A percentile compares a stretch with the other conserved stretches of the same genome.
phyloP scores from a whole-genome alignment of 2,888 invertebrate species.

The Mimumesa dahlbomi region DNA sequence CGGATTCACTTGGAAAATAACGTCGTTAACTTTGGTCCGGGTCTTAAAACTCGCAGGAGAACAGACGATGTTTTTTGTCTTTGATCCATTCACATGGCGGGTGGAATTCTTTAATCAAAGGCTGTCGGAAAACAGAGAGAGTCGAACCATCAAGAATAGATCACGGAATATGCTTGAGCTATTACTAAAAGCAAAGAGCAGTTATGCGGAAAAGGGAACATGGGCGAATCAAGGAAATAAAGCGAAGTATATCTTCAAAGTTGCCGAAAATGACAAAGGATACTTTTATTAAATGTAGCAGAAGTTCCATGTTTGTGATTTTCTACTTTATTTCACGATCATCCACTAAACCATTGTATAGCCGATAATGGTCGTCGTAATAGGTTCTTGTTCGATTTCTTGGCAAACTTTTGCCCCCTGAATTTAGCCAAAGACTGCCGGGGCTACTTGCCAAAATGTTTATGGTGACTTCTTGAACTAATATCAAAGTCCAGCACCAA shows the following conservation, averaged over 20 bases:
- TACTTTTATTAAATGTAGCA: conserved; percentile 13
- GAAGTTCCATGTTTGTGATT: conserved; percentile 22
- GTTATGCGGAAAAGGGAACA: conserved; percentile 1
- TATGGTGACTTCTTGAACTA: conserved; percentile 45
- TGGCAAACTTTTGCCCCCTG: conserved; percentile 51
- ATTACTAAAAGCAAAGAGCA: neutral
- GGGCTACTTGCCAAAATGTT: conserved; percentile 52
- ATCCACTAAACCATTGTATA: conserved; percentile 43
- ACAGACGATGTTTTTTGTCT: neutral
- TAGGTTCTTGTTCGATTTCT: conserved; percentile 54
- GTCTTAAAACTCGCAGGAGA: neutral
- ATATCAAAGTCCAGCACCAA: conserved; percentile 38
- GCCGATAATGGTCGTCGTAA: conserved; percentile 55
- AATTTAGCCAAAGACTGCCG: conserved; percentile 45
- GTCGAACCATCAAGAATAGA: conserved; percentile 28
- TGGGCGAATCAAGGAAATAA: neutral
- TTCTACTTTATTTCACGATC: conserved; percentile 25
- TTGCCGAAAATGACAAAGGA: neutral
- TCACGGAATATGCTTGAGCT: conserved; percentile 11
- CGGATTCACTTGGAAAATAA: too few species aligned
- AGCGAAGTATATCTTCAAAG: neutral
- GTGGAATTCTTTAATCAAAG: conserved; percentile 2
- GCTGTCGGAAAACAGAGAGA: conserved; percentile 13
- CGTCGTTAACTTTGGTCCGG: too few species aligned
- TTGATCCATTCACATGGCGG: neutral